Evolutionary conservation across 1,140 invertebrate genomes (phyloP), one percentile per base, ranked within the genome.

Genomic region (Brachionus sp.): DNA sequence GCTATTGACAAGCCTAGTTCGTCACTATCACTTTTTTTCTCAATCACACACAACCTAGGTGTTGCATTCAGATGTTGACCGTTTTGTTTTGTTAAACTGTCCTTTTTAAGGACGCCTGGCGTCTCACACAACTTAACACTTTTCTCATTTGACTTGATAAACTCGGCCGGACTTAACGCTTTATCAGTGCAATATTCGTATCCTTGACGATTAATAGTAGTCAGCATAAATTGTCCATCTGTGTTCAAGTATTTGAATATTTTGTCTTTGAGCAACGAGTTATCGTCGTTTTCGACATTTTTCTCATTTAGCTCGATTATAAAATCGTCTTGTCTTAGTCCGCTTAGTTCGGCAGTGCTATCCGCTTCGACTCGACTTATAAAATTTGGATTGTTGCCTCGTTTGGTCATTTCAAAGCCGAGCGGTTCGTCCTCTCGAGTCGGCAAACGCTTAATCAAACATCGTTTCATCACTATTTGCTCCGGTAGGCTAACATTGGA

Each of bases 391-490:
- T 57, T 10, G 16, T 53, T 64, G 23, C 77, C 77, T 6, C 57
- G 13, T 39, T 78, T 78, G 13, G 77, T 78, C 77, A 78, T 78
- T 29, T 78, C 77, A 35, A 78, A 78, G 33, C 77, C 77, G 7
- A 78, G 33, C n/a, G 77, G 77, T 35, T 78, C 25, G 19, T 78
- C 57, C 5, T 53, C 77, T 16, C 77, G 25, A 5, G 44, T 44
- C 37, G 19, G 46, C 46, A 57, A 23, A 19, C 77, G 46, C 5
- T 42, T 35, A 3, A 78, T 13, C 25, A 19, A 53, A 23, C 77
- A 78, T 13, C 77, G 46, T 25, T 78, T 78, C 3, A 78, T 12
- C n/a, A 78, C 16, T 0, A 57, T n/a, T 2, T 57, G 12, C 23
- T n/a, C 29, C 5, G 50, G 12, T 2, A 29, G 1, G 29, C 29